Base-by-base conservation (phyloP, 1,140 invertebrate genomes). In the Chionoecetes opilio region DNA sequence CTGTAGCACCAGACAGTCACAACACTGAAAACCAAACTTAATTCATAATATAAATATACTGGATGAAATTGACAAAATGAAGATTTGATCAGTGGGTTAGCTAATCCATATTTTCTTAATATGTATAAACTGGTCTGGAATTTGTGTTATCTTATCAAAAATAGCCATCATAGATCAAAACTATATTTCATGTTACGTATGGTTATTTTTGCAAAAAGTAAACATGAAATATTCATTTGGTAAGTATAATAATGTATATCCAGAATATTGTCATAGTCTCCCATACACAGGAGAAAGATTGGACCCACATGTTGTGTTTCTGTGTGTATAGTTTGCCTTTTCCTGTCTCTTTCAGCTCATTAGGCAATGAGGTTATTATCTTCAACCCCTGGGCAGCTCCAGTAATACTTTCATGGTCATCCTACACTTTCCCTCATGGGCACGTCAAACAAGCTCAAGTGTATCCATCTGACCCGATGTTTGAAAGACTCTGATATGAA, bases 1-100 rank as follows among this genome's bases (percentile, higher is more conserved):
- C 89, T 91, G 89, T 34, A 91, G 46, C 46, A 75, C 89, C 53
- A 90, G 88, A 90, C 88, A 90, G 88, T 53, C 88, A 90, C 53
- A 46, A 37, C 88, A 53, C 41, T 90, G 35, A 88, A 75, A 91
- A 53, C 53, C 53, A 91, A 91, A 31, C 46, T 75, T 46, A 90
- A 53, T 53, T n/a, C 31, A 0, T 5, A 90, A 53, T 26, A 91
- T 26, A 75, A 34, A 34, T 91, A 3, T 35, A 34, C 31, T 91
- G 37, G 21, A 75, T 75, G 75, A 32, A 91, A 75, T 31, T n/a
- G 0, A 75, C 32, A 91, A 41, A 37, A 38, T 37, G 26, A 88
- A 34, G 38, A 38, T 17, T 37, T 88, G 21, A 21, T 26, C 31
- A 88, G 9, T 88, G 86, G 35, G 38, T 26, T 32, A 2, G 8